Evolutionary conservation across 1,140 invertebrate species (phyloP), one percentile per base, ranked within the genome.

Genomic region (Hermetia illucens): DNA sequence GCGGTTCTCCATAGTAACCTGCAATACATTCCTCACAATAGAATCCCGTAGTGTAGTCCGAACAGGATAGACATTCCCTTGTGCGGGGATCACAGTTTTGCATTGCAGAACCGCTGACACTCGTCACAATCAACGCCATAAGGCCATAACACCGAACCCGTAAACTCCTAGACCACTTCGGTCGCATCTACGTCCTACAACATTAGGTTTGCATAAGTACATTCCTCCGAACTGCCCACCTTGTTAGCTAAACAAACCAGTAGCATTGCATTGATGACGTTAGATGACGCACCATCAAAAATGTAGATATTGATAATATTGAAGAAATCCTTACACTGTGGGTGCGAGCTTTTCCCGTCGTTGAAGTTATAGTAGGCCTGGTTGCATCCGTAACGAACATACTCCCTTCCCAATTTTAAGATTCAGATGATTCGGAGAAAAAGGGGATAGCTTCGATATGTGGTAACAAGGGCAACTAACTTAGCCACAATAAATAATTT

Each of bases 1-100:
- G 64, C 2, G 95, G 94, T 69, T 98, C 88, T 12, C 94, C 94
- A 62, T 98, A 98, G 60, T 79, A 97, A 2, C 90, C 88, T 51
- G 85, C 79, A 31, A 79, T 63, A 64, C 95, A 98, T 36, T 77
- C 71, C 49, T 97, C 92, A 66, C 94, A 98, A 46, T 81, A 72
- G 43, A 79, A 74, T 9, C 94, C 94, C 41, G 76, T 78, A 1
- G 93, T 94, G 40, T 70, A 79, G 55, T 96, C 88, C 42, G 73
- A 69, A 58, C 96, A 99, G 41, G 80, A 73, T 31, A 80, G 74
- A 65, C 96, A 99, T 18, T 72, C 74, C n/a, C 96, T 96, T 2
- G 84, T 92, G 30, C 70, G 69, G 3, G 92, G 75, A 56, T 98
- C 89, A 65, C 96, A 99, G 39, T 70, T 78, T 42, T 94, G 83